phyloP scores from a whole-genome alignment of 2,113 vertebrate species.

The Otolemur garnettii region DNA sequence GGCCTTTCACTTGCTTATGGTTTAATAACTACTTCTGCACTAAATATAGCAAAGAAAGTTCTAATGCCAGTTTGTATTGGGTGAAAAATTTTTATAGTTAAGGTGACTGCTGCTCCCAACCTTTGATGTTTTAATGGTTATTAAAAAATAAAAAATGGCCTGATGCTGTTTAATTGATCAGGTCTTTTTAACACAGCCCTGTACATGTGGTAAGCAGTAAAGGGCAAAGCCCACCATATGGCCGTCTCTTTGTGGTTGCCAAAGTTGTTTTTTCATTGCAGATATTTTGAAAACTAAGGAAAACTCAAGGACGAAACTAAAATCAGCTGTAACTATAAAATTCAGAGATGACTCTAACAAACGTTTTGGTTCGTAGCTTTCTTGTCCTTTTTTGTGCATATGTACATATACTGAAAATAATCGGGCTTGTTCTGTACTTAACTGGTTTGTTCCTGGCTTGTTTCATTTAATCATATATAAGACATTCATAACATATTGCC shows the following conservation, averaged over 20 bases:
- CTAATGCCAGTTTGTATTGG: constrained; percentile 5
- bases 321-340: background rate
- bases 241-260: constrained; percentile 6
- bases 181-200: background rate
- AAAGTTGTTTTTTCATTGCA: constrained; percentile 43
- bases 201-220: background rate
- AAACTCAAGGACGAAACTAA: constrained; percentile 47
- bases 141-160: background rate
- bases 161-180: background rate
- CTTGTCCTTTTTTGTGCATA: background rate
- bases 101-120: background rate
- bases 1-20: constrained; percentile 55
- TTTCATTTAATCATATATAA: constrained; percentile 7
- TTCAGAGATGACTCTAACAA: constrained; percentile 28
- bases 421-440: background rate
- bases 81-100: constrained; percentile 20
- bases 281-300: constrained; percentile 47
- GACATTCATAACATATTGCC: background rate
- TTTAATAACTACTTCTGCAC: constrained; percentile 7
- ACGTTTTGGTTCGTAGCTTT: background rate
- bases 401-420: background rate
- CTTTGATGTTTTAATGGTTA: constrained; percentile 37
- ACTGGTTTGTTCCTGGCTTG: background rate
- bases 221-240: background rate
- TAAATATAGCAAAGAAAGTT: constrained; percentile 48